Conservation (phyloP, 2,888 invertebrate species). For the Tanypteryx hageni region DNA sequence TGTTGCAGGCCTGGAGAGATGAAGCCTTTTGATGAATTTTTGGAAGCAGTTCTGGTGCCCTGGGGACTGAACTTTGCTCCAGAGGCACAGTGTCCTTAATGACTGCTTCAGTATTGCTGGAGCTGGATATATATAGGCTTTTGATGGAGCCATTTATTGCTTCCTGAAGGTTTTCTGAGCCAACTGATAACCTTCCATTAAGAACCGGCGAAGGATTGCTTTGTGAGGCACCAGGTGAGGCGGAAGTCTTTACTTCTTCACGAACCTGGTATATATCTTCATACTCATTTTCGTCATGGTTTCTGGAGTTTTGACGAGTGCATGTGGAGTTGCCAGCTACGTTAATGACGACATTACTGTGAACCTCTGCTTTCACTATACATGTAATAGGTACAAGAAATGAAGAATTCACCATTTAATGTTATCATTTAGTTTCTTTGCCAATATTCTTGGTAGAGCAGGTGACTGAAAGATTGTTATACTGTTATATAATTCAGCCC, state of each 20-base stretch:
- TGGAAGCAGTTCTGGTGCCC: background rate
- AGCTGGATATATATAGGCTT: background rate
- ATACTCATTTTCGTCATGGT: conserved; percentile 83
- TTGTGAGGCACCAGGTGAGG: background rate
- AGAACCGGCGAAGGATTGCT: conserved; percentile 68
- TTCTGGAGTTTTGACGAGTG: conserved; percentile 68
- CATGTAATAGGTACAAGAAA: conserved; percentile 67
- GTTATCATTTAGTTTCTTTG: background rate
- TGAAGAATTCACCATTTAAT: background rate
- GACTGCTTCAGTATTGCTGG: conserved; percentile 66
- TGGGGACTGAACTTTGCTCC: conserved; percentile 67
- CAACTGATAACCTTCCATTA: conserved; percentile 51
- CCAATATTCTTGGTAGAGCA: background rate
- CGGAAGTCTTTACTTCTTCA: conserved; percentile 76
- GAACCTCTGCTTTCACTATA: conserved; percentile 91
- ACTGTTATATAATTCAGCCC: no score
- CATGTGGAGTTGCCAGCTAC: conserved; percentile 81
- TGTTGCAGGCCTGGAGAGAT: background rate
- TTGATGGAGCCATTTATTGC: conserved; percentile 65
- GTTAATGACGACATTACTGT: conserved; percentile 81
- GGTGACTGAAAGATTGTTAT: no score
- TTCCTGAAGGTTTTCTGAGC: conserved; percentile 41
- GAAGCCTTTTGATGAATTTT: conserved; percentile 48
- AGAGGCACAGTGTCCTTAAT: conserved; percentile 63
- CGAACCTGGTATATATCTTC: conserved; percentile 88